Conservation (phyloP, 2,888 invertebrate species). For the Himalopsyche anomala region DNA sequence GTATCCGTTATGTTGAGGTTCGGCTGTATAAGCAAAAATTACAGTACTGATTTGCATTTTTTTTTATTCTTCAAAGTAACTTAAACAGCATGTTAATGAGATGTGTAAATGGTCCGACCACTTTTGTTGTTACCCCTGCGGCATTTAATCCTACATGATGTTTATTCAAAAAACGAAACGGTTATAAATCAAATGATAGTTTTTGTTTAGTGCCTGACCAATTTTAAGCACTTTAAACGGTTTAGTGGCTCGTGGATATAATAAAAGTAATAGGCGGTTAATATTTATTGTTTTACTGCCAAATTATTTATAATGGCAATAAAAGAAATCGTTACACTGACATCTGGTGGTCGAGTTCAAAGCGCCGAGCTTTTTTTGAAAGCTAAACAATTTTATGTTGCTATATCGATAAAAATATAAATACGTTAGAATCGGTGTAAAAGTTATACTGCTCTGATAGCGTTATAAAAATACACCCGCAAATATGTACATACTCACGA, state of each 20-base stretch:
- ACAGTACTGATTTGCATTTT: not conserved
- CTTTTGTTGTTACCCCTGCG: not conserved
- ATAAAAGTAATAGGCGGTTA: conserved; percentile 32
- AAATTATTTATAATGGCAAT: not conserved
- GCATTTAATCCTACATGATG: not conserved
- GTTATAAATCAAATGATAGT: conserved; percentile 35
- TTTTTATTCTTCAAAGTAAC: not conserved
- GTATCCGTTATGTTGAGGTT: no score
- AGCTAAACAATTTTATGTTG: not conserved
- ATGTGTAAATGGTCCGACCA: not conserved
- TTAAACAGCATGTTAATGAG: not conserved
- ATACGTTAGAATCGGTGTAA: not conserved
- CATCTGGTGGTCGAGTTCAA: conserved; percentile 12
- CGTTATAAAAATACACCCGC: not conserved
- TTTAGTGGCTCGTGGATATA: conserved; percentile 39
- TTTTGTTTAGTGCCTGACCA: not conserved
- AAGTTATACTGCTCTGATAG: not conserved
- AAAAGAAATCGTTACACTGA: conserved; percentile 4
- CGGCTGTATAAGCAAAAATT: not conserved
- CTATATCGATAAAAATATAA: conserved; percentile 3
- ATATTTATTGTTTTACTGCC: conserved; percentile 36
- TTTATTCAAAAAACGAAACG: conserved; percentile 20
- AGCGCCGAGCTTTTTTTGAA: conserved; percentile 13
- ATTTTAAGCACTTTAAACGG: conserved; percentile 7
- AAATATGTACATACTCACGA: no score